These are phyloP conservation scores for Trissolcus brochymenae DNA, from an alignment of 2,888 invertebrate species.

Conservation along the genomic window DNA sequence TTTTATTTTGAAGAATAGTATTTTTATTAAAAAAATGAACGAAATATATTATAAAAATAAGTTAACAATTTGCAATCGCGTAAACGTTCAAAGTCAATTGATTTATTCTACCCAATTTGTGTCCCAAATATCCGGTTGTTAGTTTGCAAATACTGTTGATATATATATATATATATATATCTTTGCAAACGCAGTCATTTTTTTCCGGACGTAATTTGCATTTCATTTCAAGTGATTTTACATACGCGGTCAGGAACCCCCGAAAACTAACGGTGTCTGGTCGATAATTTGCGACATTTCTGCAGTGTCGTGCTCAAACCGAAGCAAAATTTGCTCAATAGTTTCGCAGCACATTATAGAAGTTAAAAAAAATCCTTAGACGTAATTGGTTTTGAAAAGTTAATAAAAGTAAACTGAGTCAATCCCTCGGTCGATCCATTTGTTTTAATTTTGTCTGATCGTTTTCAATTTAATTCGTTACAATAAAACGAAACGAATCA, in stretches of 20 bases:
- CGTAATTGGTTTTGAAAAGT: no score
- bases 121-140: slow-evolving; percentile 45
- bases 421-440: no score
- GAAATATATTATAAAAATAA: background rate
- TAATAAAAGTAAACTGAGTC: no score
- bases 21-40: background rate
- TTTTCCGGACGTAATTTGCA: slow-evolving; percentile 40
- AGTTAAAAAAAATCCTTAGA: no score
- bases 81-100: no score
- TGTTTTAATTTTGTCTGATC: no score
- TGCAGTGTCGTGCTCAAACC: background rate
- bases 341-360: no score
- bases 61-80: no score
- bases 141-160: slow-evolving; percentile 49
- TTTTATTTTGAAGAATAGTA: no score
- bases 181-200: slow-evolving; percentile 41
- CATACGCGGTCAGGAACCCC: slow-evolving; percentile 31
- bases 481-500: no score
- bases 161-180: slow-evolving; percentile 54
- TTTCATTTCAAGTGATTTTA: slow-evolving; percentile 50
- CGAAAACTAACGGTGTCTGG: slow-evolving; percentile 38
- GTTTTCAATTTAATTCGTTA: no score
- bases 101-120: no score
- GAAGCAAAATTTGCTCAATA: background rate
- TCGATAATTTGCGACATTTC: slow-evolving; percentile 41